phyloP scores from a whole-genome alignment of 2,888 invertebrate species.

The Cosmia pyralina region DNA sequence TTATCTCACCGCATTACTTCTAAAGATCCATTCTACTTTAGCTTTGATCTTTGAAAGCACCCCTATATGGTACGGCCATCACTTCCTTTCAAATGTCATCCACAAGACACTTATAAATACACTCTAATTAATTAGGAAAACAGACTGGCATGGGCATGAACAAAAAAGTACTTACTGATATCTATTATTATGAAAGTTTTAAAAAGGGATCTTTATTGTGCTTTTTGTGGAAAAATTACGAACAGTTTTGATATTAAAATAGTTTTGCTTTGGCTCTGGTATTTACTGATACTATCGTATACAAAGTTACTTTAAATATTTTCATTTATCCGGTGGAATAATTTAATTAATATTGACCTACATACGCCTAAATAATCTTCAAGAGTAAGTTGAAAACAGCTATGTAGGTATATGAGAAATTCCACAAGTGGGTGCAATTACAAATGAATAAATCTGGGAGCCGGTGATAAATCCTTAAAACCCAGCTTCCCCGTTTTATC shows the following conservation, averaged over 20 bases:
- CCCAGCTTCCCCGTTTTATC: constrained; percentile 59
- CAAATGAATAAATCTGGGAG: constrained; percentile 63
- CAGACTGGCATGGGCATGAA: constrained; percentile 7
- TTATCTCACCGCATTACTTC: constrained; percentile 58
- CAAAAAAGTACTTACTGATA: constrained; percentile 15
- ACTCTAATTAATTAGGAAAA: constrained; percentile 51
- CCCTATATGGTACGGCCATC: constrained; percentile 53
- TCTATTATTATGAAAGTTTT: constrained; percentile 29
- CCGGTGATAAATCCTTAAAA: constrained; percentile 60
- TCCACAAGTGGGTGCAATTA: constrained; percentile 63
- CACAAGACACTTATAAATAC: constrained; percentile 51
- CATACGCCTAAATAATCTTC: neutral
- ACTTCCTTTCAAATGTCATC: constrained; percentile 60
- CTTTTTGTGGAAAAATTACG: constrained; percentile 26
- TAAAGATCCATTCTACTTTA: constrained; percentile 63
- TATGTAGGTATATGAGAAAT: constrained; percentile 24
- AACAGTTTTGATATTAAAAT: constrained; percentile 46
- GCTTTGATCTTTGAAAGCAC: constrained; percentile 72
- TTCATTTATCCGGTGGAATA: neutral
- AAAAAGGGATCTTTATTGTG: constrained; percentile 6
- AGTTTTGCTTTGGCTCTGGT: constrained; percentile 34
- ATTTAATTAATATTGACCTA: constrained; percentile 16
- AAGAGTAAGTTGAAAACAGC: constrained; percentile 26
- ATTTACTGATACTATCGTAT: constrained; percentile 1
- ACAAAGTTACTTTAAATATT: constrained; percentile 25